Conservation (phyloP, 2,888 invertebrate genomes). For the Pristionchus maxplancki region DNA sequence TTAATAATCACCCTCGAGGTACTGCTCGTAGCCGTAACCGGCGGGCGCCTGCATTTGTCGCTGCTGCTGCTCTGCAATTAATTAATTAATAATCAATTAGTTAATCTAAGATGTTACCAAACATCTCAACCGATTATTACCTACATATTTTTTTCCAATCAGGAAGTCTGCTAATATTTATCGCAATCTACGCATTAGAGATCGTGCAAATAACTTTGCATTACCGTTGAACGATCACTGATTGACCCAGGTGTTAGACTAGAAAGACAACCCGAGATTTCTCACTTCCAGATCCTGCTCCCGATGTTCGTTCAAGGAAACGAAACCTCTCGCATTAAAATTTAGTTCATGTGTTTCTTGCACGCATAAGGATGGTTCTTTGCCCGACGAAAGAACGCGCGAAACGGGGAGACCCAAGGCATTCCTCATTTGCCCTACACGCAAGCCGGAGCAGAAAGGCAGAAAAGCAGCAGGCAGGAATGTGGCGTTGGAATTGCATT, state of each 20-base stretch:
- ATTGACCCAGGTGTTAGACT: not conserved
- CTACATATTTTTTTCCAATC: not conserved
- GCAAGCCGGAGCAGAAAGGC: not conserved
- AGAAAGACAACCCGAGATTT: not conserved
- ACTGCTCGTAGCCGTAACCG: slow-evolving; percentile 12
- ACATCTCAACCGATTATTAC: too few relatives aligned
- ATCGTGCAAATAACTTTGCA: not conserved
- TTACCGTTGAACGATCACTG: not conserved
- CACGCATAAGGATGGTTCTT: not conserved
- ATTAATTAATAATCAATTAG: not conserved
- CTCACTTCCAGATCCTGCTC: not conserved
- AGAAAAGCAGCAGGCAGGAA: not conserved
- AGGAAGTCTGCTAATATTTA: not conserved
- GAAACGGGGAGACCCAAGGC: not conserved
- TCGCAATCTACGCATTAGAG: not conserved
- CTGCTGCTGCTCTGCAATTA: slow-evolving; percentile 16
- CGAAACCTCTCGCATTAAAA: not conserved
- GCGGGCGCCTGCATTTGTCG: not conserved
- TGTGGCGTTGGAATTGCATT: not conserved
- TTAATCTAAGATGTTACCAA: not conserved
- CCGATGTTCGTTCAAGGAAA: not conserved
- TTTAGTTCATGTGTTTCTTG: not conserved
- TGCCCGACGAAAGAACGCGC: not conserved
- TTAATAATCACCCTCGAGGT: slow-evolving; percentile 8
- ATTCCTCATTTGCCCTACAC: not conserved